A percentile compares a stretch with the other conserved stretches of the same genome.
Evolutionary conservation across 2,888 invertebrate genomes (phyloP).

Genomic region (Epirrita christyi): DNA sequence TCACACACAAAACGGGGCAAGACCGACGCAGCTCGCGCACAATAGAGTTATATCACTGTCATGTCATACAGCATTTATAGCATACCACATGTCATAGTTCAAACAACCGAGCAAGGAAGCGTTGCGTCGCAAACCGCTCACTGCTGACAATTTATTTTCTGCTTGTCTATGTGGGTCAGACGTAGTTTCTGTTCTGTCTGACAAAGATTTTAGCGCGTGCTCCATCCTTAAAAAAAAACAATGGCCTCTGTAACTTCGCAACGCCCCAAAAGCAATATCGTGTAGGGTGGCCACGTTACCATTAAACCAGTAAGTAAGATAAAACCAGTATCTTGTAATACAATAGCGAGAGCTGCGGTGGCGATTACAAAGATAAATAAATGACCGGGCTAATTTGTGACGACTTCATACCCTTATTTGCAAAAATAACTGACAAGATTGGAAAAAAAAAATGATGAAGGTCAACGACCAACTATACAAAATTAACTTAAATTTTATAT

Average conservation of each 20-base stretch:
- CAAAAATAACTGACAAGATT: constrained; percentile 9
- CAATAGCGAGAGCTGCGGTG: constrained; percentile 46
- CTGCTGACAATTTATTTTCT: neutral
- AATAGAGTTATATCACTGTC: neutral
- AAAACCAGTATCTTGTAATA: constrained; percentile 56
- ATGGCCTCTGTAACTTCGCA: constrained; percentile 64
- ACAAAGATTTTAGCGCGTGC: constrained; percentile 45
- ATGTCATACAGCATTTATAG: neutral
- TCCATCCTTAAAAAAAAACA: constrained; percentile 55
- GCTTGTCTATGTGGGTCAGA: neutral
- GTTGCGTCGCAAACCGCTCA: too few species aligned
- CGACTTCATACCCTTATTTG: constrained; percentile 34
- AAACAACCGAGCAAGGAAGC: too few species aligned
- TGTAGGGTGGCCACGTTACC: constrained; percentile 55
- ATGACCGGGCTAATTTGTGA: constrained; percentile 45
- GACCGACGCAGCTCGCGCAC: neutral
- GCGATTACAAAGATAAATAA: constrained; percentile 46
- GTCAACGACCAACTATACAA: constrained; percentile 44
- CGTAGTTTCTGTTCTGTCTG: neutral
- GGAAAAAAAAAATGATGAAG: constrained; percentile 21
- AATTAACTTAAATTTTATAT: constrained; percentile 32
- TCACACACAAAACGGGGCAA: neutral
- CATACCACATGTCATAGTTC: neutral
- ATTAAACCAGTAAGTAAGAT: too few species aligned
- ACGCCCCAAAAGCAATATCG: constrained; percentile 59